phyloP scores from a whole-genome alignment of 2,113 vertebrate species.

The Alligator mississippiensis region DNA sequence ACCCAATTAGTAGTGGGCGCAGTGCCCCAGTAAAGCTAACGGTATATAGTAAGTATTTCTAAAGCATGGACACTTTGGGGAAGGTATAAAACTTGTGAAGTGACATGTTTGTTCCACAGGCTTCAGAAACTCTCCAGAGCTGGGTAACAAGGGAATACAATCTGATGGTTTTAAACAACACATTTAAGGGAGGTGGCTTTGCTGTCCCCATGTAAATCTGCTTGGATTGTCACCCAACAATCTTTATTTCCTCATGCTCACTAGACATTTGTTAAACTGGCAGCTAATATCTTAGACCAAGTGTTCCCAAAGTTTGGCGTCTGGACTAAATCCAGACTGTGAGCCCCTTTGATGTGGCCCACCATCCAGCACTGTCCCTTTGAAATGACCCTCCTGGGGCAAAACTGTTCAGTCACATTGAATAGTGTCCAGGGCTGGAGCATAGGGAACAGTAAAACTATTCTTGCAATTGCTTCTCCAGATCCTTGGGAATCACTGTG shows the following conservation, averaged over 20 bases:
- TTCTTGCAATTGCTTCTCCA: not conserved
- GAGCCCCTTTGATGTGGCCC: too few relatives aligned
- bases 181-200: not conserved
- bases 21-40: constrained; percentile 90
- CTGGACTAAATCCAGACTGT: too few relatives aligned
- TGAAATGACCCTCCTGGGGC: too few relatives aligned
- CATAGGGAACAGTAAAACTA: not conserved
- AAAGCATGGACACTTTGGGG: not conserved
- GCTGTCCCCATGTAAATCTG: not conserved
- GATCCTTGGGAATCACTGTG: not conserved
- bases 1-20: constrained; percentile 88
- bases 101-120: not conserved
- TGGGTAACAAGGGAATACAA: not conserved
- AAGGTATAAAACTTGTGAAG: not conserved
- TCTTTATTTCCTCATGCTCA: not conserved
- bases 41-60: constrained; percentile 88
- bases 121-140: not conserved
- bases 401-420: too few relatives aligned
- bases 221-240: not conserved
- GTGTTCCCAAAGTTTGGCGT: too few relatives aligned
- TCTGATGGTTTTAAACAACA: not conserved
- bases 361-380: too few relatives aligned
- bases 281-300: not conserved
- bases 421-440: not conserved
- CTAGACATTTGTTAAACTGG: not conserved